Evolutionary conservation across 2,888 invertebrate genomes (phyloP).

Genomic region (Eristalis pertinax): DNA sequence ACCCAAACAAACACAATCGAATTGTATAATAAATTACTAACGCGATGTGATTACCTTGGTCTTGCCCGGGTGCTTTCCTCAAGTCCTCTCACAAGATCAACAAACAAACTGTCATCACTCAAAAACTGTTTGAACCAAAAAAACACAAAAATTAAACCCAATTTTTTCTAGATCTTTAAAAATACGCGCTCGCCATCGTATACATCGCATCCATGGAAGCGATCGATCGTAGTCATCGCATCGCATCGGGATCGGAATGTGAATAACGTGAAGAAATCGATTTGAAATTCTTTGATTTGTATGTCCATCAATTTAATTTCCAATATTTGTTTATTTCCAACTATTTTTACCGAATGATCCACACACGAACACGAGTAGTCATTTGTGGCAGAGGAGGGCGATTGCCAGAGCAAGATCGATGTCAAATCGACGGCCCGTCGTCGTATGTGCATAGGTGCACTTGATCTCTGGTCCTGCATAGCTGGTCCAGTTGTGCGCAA

Average conservation of each 20-base stretch:
- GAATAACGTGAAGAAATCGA: slow-evolving; percentile 42
- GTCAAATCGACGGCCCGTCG: neutral
- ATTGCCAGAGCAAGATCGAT: slow-evolving; percentile 36
- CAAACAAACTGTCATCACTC: slow-evolving; percentile 71
- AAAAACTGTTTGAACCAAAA: slow-evolving; percentile 52
- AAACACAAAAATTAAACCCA: slow-evolving; percentile 31
- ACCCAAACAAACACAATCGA: slow-evolving; percentile 58
- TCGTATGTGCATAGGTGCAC: slow-evolving; percentile 25
- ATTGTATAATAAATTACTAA: slow-evolving; percentile 56
- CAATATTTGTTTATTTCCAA: slow-evolving; percentile 65
- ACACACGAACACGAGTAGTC: slow-evolving; percentile 7
- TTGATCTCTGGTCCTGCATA: slow-evolving; percentile 36
- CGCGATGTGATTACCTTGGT: slow-evolving; percentile 38
- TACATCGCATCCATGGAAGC: neutral
- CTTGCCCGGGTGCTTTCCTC: slow-evolving; percentile 46
- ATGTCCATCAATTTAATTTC: slow-evolving; percentile 69
- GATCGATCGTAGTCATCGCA: neutral
- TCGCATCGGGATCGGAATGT: slow-evolving; percentile 29
- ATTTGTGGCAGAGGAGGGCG: slow-evolving; percentile 6
- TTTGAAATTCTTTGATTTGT: slow-evolving; percentile 55
- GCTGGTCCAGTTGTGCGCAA: slow-evolving; percentile 7
- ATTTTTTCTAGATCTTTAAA: slow-evolving; percentile 41
- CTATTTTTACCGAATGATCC: slow-evolving; percentile 65
- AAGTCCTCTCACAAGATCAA: slow-evolving; percentile 64
- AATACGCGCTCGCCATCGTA: slow-evolving; percentile 26